Evolutionary conservation across 2,888 invertebrate genomes (phyloP).

Genomic region (Trichopoda pennipes): DNA sequence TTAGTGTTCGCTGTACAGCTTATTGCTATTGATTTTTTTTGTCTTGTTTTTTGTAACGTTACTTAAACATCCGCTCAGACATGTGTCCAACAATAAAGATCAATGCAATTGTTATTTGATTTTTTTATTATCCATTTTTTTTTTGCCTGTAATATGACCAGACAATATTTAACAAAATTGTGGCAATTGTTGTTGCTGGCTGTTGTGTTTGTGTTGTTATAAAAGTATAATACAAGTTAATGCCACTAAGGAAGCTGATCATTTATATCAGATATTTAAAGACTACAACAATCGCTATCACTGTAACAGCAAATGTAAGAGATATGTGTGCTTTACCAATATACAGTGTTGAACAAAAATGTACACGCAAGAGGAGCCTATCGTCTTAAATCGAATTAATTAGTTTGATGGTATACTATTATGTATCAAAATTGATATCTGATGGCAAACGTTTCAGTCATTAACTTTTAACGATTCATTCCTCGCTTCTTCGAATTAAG

Average conservation of each 20-base stretch:
- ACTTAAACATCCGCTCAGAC: conserved; percentile 65
- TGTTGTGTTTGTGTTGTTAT: conserved; percentile 37
- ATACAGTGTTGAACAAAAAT: conserved; percentile 12
- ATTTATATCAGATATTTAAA: conserved; percentile 64
- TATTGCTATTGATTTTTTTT: conserved; percentile 9
- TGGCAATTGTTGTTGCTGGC: conserved; percentile 68
- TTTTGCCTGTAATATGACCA: conserved; percentile 52
- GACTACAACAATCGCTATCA: conserved; percentile 37
- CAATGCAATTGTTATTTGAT: conserved; percentile 54
- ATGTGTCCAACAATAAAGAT: conserved; percentile 62
- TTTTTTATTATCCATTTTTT: background rate
- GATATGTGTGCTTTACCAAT: background rate
- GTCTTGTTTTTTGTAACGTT: conserved; percentile 37
- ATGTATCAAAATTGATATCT: too few relatives aligned
- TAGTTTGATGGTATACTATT: too few relatives aligned
- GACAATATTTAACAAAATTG: conserved; percentile 60
- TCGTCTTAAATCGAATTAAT: background rate
- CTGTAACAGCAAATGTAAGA: conserved; percentile 23
- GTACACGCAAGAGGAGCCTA: background rate
- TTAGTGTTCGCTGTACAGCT: conserved; percentile 14
- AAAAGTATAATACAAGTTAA: conserved; percentile 57
- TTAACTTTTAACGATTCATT: too few relatives aligned
- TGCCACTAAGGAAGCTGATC: conserved; percentile 68
- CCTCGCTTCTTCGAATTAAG: too few relatives aligned
- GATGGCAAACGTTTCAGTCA: too few relatives aligned